phyloP scores from a whole-genome alignment of 2,113 vertebrate species.

The Lanius ludovicianus region DNA sequence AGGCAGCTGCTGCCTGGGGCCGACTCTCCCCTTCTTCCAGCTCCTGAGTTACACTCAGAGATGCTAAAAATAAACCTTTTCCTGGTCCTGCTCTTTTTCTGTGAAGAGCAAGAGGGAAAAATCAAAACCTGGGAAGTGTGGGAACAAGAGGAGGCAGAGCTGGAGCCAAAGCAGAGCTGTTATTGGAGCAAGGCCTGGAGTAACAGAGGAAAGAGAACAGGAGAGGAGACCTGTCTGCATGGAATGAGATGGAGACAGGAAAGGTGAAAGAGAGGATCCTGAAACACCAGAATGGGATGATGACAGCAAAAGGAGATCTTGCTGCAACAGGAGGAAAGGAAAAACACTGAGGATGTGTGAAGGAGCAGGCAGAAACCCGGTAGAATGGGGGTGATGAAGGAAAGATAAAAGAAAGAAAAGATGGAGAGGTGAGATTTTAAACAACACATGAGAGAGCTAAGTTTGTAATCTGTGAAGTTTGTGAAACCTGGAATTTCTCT shows the following conservation, averaged over 20 bases:
- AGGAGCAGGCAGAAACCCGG: not conserved
- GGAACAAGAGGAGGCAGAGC: not conserved
- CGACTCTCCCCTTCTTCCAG: not conserved
- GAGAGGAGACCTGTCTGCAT: not conserved
- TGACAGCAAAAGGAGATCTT: not conserved
- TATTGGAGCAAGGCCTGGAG: not conserved
- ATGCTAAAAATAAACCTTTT: not conserved
- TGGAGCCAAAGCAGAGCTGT: not conserved
- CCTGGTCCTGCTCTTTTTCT: not conserved
- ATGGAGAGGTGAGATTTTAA: not conserved
- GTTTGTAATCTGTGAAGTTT: not conserved
- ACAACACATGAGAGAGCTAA: not conserved
- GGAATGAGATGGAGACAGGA: not conserved
- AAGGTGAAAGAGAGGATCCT: not conserved
- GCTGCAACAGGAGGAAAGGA: not conserved
- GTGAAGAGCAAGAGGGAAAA: not conserved
- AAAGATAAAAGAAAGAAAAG: not conserved
- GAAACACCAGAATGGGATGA: not conserved
- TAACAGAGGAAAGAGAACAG: not conserved
- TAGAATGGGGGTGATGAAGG: not conserved
- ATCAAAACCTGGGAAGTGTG: not conserved
- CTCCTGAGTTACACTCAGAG: not conserved
- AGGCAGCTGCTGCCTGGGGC: not conserved
- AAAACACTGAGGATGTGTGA: not conserved
- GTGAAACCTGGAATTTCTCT: not conserved